Conservation (phyloP, 2,888 invertebrate genomes). For the Campopleginae sp. region DNA sequence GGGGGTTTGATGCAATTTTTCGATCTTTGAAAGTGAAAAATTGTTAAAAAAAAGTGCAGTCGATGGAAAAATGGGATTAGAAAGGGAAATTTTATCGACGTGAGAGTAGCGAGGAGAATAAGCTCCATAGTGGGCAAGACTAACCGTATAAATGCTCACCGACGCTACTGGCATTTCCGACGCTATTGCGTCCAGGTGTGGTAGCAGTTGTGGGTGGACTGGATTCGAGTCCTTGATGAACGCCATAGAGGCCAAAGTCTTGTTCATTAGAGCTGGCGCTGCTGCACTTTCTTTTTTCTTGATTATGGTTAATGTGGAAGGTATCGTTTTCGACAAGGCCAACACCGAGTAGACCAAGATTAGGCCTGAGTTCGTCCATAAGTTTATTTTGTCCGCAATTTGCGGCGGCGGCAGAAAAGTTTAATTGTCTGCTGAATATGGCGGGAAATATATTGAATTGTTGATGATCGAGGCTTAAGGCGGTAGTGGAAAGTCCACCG, state of each 20-base stretch:
- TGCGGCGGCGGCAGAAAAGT: conserved; percentile 88
- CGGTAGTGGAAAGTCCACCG: conserved; percentile 85
- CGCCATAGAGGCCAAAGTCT: conserved; percentile 95
- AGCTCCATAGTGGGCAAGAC: not conserved
- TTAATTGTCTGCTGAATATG: conserved; percentile 94
- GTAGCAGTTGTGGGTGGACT: conserved; percentile 82
- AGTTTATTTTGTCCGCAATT: conserved; percentile 90
- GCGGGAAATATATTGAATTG: conserved; percentile 97
- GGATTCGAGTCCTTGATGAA: conserved; percentile 84
- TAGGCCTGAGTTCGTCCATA: conserved; percentile 95
- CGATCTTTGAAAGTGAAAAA: not conserved
- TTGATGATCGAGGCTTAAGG: conserved; percentile 88
- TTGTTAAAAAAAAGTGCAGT: not conserved
- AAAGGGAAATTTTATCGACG: not conserved
- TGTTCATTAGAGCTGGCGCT: conserved; percentile 93
- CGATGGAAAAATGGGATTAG: not conserved
- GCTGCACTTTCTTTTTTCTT: conserved; percentile 90
- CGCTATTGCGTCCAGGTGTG: conserved; percentile 82
- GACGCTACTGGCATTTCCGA: conserved; percentile 79
- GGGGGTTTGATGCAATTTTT: too few species aligned
- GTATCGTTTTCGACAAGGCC: conserved; percentile 92
- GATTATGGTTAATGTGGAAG: conserved; percentile 86
- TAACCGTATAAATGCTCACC: conserved; percentile 75
- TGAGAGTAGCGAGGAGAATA: not conserved
- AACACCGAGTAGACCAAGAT: conserved; percentile 91